Evolutionary conservation across 2,113 vertebrate species (phyloP), one percentile per base, ranked within the genome.

Genomic region (Poeciliopsis retropinna): DNA sequence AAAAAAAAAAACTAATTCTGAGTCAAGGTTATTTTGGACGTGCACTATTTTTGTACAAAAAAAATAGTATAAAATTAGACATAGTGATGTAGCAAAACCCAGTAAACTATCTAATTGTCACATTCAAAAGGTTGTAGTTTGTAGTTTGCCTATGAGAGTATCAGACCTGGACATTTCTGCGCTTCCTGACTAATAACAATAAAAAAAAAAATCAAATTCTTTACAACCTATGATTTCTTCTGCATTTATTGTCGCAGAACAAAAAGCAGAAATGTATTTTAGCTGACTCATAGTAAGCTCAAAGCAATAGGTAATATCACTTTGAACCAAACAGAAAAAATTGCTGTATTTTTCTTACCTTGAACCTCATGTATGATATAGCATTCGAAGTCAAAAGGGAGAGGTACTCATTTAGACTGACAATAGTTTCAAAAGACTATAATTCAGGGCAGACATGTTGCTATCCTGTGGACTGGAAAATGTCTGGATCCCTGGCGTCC

Each of bases 391-490:
- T 68, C 5, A 22, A 67, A 37, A 67, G 10, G 30, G 51, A 76
- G 30, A 74, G 54, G 28, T 3, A 54, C 28, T 29, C 37, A 70
- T 70, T 78, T 63, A 69, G 4, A 66, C 6, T 72, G 64, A 73
- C 75, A 80, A 72, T 77, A 69, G 44, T 79, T 84, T 81, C 70
- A 74, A 25, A 72, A 62, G 64, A 63, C 39, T 70, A 67, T 79
- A 64, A 82, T 85, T 73, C 31, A 75, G 61, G 29, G 65, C 13
- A 19, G 37, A 78, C 60, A 51, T 44, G 34, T 78, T 72, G 5
- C 3, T 15, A 78, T 31, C 70, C 57, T 73, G 2, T 5, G 37
- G 47, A 60, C 65, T 17, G 15, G 29, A 84, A 76, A 74, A 67
- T 41, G 27, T 67, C 25, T 5, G 44, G 60, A 54, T 75, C 10